phyloP scores from a whole-genome alignment of 2,888 invertebrate genomes.

The Taphrorychus bicolor region DNA sequence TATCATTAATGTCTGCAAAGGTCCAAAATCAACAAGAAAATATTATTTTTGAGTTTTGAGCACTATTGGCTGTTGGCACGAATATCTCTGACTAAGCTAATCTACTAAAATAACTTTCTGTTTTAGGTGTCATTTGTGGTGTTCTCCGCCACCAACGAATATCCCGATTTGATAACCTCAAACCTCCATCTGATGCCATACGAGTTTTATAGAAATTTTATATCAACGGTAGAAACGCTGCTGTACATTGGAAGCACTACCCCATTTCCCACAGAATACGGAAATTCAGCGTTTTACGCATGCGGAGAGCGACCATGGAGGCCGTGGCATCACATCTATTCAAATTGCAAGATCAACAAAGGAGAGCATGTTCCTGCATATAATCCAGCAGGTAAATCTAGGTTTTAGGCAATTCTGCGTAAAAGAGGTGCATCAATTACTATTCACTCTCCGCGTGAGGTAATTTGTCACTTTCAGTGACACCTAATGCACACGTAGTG shows the following conservation, averaged over 20 bases:
- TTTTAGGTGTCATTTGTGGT: conserved; percentile 46
- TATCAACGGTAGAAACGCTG: conserved; percentile 56
- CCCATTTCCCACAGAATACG: conserved; percentile 54
- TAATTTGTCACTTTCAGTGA: no score
- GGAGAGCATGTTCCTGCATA: conserved; percentile 52
- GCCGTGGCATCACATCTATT: conserved; percentile 62
- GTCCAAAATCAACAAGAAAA: no score
- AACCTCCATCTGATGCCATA: conserved; percentile 58
- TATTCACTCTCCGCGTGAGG: no score
- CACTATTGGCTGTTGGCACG: no score
- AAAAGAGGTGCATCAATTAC: no score
- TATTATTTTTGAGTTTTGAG: no score
- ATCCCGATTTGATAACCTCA: conserved; percentile 55
- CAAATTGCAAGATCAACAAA: conserved; percentile 56
- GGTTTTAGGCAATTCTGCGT: no score
- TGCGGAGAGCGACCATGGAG: conserved; percentile 51
- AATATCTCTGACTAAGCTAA: no score
- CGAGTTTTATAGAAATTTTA: conserved; percentile 57
- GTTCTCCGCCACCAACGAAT: conserved; percentile 44
- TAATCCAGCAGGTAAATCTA: conserved; percentile 53
- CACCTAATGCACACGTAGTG: no score
- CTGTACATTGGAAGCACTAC: conserved; percentile 55
- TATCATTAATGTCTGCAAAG: no score
- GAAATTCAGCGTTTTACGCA: conserved; percentile 17
- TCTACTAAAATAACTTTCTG: no score